Conservation (phyloP, 35 echinoderm and acorn worm species). For the Acanthaster planci region DNA sequence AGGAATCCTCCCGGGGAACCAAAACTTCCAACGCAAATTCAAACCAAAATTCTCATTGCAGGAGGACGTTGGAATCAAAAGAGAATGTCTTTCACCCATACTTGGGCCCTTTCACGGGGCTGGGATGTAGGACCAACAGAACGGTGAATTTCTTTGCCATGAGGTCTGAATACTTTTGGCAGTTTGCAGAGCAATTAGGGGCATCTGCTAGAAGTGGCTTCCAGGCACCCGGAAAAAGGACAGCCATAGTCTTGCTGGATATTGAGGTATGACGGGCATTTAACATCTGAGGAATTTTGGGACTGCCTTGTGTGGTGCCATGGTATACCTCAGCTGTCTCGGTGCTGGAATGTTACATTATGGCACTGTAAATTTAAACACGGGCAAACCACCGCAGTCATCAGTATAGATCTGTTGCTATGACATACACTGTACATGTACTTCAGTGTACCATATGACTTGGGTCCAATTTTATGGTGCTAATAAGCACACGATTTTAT, state of each 20-base stretch:
- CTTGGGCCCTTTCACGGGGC: conserved; percentile 40
- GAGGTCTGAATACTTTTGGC: conserved; percentile 61
- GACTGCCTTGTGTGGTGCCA: no score
- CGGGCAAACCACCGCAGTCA: no score
- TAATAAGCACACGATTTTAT: no score
- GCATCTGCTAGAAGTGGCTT: not conserved
- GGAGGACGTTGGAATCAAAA: not conserved
- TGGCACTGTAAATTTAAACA: no score
- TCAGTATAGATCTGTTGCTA: no score
- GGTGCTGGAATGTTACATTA: no score
- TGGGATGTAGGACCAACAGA: conserved; percentile 76
- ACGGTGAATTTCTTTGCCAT: conserved; percentile 88
- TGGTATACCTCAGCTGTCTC: no score
- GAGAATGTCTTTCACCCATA: not conserved
- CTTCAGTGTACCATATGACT: no score
- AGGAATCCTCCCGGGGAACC: not conserved
- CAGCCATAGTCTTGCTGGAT: conserved; percentile 14
- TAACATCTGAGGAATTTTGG: not conserved
- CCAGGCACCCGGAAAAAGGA: not conserved
- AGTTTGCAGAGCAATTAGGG: conserved; percentile 71
- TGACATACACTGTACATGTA: no score
- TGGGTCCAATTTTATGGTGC: no score
- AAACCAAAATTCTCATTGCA: not conserved
- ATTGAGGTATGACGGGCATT: conserved; percentile 9
- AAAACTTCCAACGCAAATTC: conserved; percentile 5